Conservation (phyloP, 2,797 vertebrate genomes). For the Oreortyx pictus region DNA sequence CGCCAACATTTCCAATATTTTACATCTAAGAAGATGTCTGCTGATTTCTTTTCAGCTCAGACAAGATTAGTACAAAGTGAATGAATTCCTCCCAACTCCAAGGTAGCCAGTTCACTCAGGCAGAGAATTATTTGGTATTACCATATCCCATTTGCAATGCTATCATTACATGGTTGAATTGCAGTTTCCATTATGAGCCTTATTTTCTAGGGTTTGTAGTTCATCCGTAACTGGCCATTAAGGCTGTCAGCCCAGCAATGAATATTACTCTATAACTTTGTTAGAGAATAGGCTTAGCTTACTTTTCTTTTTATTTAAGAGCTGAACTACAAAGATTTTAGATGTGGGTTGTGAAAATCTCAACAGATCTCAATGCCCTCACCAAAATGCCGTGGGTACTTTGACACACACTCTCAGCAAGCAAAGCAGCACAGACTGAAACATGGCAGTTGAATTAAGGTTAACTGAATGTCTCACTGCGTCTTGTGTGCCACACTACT, state of each 20-base stretch:
- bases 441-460: constrained; percentile 33
- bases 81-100: background rate
- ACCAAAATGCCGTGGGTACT: background rate
- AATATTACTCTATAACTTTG: constrained; percentile 45
- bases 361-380: constrained; percentile 12
- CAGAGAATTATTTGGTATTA: background rate
- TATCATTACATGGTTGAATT: constrained; percentile 18
- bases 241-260: constrained; percentile 33
- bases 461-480: constrained; percentile 43
- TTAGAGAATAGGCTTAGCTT: constrained; percentile 39
- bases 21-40: background rate
- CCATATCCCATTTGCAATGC: background rate
- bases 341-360: constrained; percentile 35
- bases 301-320: background rate
- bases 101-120: background rate
- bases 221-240: constrained; percentile 39
- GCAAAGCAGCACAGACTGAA: constrained; percentile 2
- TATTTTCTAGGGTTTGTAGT: constrained; percentile 44
- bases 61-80: background rate
- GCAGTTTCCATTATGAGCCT: constrained; percentile 45
- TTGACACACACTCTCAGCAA: background rate
- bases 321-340: constrained; percentile 49
- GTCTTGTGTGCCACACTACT: constrained; percentile 15
- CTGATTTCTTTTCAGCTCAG: constrained; percentile 33
- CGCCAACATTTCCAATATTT: background rate